Conservation (phyloP, 1,140 invertebrate species). For the Colletes latitarsis region DNA sequence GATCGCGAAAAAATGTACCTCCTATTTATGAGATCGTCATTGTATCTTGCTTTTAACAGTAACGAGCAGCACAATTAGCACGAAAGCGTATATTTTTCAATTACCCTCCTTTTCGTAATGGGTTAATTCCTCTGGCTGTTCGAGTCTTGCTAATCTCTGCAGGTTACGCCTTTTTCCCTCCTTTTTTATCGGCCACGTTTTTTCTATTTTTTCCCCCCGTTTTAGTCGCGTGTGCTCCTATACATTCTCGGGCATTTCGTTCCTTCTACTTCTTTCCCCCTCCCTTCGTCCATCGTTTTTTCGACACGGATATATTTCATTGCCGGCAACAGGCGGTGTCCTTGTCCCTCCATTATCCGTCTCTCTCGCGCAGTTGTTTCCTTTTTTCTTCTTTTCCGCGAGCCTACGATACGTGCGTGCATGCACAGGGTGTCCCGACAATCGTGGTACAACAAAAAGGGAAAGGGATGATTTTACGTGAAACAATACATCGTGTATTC, state of each 20-base stretch:
- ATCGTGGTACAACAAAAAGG: too few relatives aligned
- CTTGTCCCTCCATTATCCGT: slow-evolving; percentile 3
- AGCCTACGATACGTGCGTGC: background rate
- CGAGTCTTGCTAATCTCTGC: slow-evolving; percentile 23
- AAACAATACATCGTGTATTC: too few relatives aligned
- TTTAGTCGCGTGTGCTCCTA: background rate
- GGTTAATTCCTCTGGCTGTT: slow-evolving; percentile 20
- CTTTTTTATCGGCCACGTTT: background rate
- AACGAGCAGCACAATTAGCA: slow-evolving; percentile 1
- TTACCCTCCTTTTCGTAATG: slow-evolving; percentile 32
- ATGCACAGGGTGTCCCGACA: too few relatives aligned
- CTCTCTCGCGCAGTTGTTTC: background rate
- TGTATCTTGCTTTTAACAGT: background rate
- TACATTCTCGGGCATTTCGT: slow-evolving; percentile 4
- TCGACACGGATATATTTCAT: slow-evolving; percentile 28
- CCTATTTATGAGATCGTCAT: background rate
- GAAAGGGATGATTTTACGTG: too few relatives aligned
- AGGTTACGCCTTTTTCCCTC: background rate
- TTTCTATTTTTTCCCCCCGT: background rate
- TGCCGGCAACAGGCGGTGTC: slow-evolving; percentile 14
- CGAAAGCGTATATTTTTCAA: slow-evolving; percentile 29
- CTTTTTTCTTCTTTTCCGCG: background rate
- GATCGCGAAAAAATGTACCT: too few relatives aligned
- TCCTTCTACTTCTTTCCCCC: background rate
- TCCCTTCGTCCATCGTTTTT: background rate